phyloP scores from a whole-genome alignment of 2,113 vertebrate species.

The Lasiurus cinereus region DNA sequence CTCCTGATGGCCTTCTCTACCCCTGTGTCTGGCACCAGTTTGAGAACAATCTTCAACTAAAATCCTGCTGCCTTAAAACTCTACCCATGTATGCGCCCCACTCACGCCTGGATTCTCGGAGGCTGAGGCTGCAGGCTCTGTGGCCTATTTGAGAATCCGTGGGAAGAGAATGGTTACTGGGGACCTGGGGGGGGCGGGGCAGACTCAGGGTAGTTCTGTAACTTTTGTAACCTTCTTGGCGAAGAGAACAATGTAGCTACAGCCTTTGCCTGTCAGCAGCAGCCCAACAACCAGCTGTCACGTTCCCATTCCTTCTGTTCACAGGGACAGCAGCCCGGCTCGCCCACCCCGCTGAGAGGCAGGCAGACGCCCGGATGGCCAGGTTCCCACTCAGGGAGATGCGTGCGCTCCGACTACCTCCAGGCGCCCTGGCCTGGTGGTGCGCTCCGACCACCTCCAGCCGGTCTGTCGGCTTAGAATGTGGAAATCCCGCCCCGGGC shows the following conservation, averaged over 20 bases:
- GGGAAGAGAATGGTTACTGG: neutral
- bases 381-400: fast-evolving
- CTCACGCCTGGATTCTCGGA: neutral
- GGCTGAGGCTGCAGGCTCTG: neutral
- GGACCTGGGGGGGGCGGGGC: no score
- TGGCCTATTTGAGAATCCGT: neutral
- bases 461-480: neutral
- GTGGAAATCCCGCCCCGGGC: neutral
- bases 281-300: fast-evolving
- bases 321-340: no score
- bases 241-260: neutral
- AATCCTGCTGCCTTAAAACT: neutral
- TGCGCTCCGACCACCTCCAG: neutral
- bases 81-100: neutral
- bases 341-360: no score
- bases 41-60: neutral
- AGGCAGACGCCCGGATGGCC: neutral
- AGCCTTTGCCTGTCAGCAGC: neutral
- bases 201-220: neutral
- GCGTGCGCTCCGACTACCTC: neutral
- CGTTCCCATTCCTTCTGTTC: neutral
- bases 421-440: neutral
- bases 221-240: neutral
- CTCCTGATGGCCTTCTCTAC: neutral
- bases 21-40: neutral